A percentile compares a stretch with the other conserved stretches of the same genome.
These are phyloP conservation scores for Dorcus parallelipipedus DNA, from an alignment of 2,888 invertebrate species.

Conservation along the genomic window DNA sequence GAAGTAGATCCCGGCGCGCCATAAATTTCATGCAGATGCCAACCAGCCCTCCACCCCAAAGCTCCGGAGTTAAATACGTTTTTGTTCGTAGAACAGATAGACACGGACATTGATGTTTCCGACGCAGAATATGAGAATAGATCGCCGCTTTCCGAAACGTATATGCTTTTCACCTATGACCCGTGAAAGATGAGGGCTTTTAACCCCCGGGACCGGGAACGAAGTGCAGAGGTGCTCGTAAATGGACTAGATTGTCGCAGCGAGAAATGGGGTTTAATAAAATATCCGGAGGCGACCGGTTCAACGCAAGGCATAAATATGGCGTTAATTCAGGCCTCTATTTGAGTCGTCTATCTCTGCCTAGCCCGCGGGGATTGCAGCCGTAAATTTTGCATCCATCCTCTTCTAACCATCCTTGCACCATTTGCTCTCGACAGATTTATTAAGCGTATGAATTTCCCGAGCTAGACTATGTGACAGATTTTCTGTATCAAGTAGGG, in stretches of 20 bases:
- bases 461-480: background rate
- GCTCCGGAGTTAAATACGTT: too few relatives aligned
- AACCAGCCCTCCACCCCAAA: too few relatives aligned
- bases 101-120: too few relatives aligned
- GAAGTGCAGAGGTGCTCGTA: background rate
- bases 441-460: conserved; percentile 1
- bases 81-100: too few relatives aligned
- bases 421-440: conserved; percentile 1
- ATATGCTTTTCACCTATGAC: too few relatives aligned
- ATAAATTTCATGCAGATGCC: conserved; percentile 1
- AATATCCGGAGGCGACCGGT: conserved; percentile 1
- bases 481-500: background rate
- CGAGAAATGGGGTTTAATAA: conserved; percentile 1
- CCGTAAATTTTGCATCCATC: background rate
- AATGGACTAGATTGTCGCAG: background rate
- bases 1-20: background rate
- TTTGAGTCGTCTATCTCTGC: background rate
- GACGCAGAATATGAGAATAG: too few relatives aligned
- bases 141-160: too few relatives aligned
- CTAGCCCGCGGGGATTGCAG: background rate
- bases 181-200: too few relatives aligned
- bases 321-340: background rate
- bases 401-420: background rate
- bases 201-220: too few relatives aligned
- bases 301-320: conserved; percentile 1